phyloP scores from a whole-genome alignment of 2,113 vertebrate species.

The Amphiprion percula region DNA sequence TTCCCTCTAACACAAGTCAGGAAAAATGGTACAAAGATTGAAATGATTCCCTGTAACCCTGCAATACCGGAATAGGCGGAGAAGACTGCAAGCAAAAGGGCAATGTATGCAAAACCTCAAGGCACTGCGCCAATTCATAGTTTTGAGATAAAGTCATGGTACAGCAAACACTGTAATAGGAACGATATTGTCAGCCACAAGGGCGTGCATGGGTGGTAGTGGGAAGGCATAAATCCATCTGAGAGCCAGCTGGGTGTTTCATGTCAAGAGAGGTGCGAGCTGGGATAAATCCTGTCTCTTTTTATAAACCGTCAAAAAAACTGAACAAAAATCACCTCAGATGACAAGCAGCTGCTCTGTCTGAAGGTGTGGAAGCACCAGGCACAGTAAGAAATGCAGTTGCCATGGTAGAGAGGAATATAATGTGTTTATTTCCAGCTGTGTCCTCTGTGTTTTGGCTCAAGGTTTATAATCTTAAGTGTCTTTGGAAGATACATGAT shows the following conservation, averaged over 20 bases:
- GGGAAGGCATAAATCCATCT: conserved; percentile 37
- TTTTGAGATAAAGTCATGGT: conserved; percentile 51
- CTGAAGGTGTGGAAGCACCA: conserved; percentile 49
- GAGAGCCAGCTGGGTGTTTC: conserved; percentile 47
- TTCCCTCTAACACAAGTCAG: background rate
- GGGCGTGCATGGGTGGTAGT: background rate
- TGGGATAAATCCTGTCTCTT: conserved; percentile 42
- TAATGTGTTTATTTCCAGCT: conserved; percentile 51
- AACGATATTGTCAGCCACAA: conserved; percentile 29
- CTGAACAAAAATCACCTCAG: conserved; percentile 5
- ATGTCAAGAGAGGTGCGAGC: conserved; percentile 42
- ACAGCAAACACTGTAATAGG: conserved; percentile 50
- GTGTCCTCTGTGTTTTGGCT: conserved; percentile 33
- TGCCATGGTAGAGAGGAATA: conserved; percentile 32
- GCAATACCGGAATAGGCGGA: conserved; percentile 5
- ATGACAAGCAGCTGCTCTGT: conserved; percentile 59
- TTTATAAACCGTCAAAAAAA: conserved; percentile 36
- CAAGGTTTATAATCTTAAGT: conserved; percentile 7
- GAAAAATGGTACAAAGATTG: background rate
- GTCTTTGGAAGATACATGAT: conserved; percentile 19
- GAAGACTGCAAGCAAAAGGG: conserved; percentile 30
- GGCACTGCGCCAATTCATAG: conserved; percentile 39
- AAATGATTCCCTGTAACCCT: conserved; percentile 6
- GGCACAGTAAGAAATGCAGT: conserved; percentile 38
- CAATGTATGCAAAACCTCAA: conserved; percentile 17